A percentile compares a stretch with the other conserved stretches of the same genome.
phyloP scores from a whole-genome alignment of 2,113 vertebrate species.

The Gavialis gangeticus region DNA sequence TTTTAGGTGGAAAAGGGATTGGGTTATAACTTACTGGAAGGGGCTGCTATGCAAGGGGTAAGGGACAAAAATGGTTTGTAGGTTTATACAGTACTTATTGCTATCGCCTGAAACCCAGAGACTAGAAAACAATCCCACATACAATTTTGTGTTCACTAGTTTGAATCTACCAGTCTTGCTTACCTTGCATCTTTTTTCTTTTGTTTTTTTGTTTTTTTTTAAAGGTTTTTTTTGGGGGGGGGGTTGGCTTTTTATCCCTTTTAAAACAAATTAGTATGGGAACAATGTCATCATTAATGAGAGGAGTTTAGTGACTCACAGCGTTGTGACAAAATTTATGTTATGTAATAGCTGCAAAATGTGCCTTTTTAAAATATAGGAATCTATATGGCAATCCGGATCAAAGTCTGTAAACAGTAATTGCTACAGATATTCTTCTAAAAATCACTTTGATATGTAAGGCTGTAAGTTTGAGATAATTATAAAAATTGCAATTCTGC shows the following conservation, averaged over 20 bases:
- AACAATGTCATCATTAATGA: not conserved
- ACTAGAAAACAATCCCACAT: not conserved
- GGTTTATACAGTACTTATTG: not conserved
- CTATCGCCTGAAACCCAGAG: not conserved
- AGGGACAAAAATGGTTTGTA: not conserved
- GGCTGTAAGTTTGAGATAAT: constrained; percentile 30
- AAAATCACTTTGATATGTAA: not conserved
- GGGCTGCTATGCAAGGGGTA: not conserved
- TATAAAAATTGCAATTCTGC: constrained; percentile 33
- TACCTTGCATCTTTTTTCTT: not conserved
- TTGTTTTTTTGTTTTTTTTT: not conserved
- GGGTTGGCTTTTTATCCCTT: not conserved
- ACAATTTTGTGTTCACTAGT: not conserved
- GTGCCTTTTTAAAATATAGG: not conserved
- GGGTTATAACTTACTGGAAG: fast-evolving
- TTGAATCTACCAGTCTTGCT: not conserved
- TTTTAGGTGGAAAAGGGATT: not conserved
- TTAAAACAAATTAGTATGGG: not conserved
- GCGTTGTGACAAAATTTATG: not conserved
- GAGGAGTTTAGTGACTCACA: not conserved
- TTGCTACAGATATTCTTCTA: not conserved
- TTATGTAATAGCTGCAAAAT: not conserved
- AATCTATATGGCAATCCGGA: not conserved
- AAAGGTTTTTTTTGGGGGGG: not conserved
- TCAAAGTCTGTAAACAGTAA: not conserved